Conservation (phyloP, 2,113 vertebrate species). For the Phalacrocorax pelagicus region DNA sequence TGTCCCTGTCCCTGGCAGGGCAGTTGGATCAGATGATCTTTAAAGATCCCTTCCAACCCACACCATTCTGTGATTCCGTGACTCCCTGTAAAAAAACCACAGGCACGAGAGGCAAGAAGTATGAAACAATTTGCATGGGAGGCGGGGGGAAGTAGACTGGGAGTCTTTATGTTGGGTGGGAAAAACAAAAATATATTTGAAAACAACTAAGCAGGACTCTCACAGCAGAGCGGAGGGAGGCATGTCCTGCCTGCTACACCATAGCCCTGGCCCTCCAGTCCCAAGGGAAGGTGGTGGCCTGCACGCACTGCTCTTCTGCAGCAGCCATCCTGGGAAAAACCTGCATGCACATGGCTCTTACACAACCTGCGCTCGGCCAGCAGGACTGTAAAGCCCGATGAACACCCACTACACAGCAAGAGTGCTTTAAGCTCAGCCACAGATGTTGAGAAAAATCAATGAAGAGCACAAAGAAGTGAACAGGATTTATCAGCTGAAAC, state of each 20-base stretch:
- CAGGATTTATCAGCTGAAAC: background rate
- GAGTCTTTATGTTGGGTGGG: background rate
- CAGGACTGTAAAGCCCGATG: background rate
- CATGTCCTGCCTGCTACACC: background rate
- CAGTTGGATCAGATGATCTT: background rate
- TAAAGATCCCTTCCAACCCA: background rate
- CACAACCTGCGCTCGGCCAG: background rate
- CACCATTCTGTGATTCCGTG: background rate
- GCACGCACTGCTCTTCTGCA: background rate
- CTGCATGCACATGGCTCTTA: accelerated
- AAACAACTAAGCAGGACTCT: background rate
- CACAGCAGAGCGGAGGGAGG: background rate
- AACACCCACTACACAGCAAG: background rate
- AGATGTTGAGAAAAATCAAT: background rate
- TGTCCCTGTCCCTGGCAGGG: background rate
- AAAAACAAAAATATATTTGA: background rate
- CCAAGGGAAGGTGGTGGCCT: background rate
- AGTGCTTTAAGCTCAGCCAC: background rate
- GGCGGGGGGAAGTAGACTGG: accelerated
- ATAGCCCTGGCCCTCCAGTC: background rate
- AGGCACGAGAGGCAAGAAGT: background rate
- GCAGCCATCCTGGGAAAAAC: background rate
- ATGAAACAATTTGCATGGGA: background rate
- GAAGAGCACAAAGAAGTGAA: background rate
- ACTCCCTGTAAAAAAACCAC: background rate